Conservation (phyloP, 2,888 invertebrate species). For the Vanessa cardui region DNA sequence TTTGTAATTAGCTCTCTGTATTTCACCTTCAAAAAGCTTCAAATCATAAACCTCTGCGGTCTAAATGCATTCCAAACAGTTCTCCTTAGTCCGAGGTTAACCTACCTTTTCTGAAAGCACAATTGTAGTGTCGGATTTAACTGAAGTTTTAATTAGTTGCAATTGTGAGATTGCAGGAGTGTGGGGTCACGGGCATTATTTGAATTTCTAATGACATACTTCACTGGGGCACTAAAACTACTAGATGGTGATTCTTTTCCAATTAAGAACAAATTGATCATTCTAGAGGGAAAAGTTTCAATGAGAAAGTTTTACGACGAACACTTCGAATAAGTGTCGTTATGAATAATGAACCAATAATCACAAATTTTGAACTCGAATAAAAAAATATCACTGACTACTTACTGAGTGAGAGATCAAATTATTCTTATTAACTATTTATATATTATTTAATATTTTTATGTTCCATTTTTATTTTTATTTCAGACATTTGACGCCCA, state of each 20-base stretch:
- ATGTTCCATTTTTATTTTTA: no score
- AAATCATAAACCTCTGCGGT: constrained; percentile 21
- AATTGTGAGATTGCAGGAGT: constrained; percentile 69
- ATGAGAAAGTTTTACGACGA: neutral
- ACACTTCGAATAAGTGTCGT: no score
- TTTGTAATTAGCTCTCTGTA: no score
- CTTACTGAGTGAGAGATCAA: no score
- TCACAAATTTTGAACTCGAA: no score
- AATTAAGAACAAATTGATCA: constrained; percentile 11
- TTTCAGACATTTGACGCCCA: no score
- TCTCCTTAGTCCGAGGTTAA: constrained; percentile 43
- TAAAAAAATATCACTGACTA: no score
- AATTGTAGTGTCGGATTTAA: constrained; percentile 77
- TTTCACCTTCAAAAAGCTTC: no score
- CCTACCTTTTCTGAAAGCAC: constrained; percentile 71
- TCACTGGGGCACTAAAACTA: constrained; percentile 29
- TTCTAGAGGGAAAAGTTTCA: neutral
- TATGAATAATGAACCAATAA: no score
- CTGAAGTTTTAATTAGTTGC: constrained; percentile 81
- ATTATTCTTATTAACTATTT: no score
- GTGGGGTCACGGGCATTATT: constrained; percentile 53
- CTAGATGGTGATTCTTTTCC: constrained; percentile 38
- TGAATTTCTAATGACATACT: constrained; percentile 55
- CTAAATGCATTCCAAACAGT: constrained; percentile 27
- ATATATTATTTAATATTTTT: no score